These are phyloP conservation scores for Myopa tessellatipennis DNA, from an alignment of 2,888 invertebrate genomes.

Conservation along the genomic window DNA sequence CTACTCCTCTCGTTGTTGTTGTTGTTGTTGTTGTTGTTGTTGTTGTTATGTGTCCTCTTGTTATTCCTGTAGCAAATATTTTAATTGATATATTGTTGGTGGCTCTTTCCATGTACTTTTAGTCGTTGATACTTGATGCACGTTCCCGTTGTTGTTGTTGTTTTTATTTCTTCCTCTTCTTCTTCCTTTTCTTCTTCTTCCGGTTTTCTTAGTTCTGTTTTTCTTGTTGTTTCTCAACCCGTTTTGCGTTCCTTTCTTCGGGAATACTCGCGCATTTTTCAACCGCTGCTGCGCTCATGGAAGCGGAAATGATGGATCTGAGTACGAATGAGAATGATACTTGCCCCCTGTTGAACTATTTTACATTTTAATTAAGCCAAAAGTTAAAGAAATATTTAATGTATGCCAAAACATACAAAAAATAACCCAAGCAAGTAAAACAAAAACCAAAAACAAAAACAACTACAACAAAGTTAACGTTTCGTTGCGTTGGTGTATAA, in stretches of 20 bases:
- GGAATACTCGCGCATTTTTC: neutral
- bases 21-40: neutral
- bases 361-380: slow-evolving; percentile 48
- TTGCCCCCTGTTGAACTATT: neutral
- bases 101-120: neutral
- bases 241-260: neutral
- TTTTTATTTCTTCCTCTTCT: neutral
- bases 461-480: neutral
- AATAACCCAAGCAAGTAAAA: neutral
- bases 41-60: neutral
- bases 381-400: slow-evolving; percentile 35
- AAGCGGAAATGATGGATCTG: slow-evolving; percentile 69
- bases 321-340: too few species aligned
- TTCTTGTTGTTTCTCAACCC: neutral
- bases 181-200: neutral
- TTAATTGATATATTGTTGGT: too few species aligned
- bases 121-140: neutral
- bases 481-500: slow-evolving; percentile 14
- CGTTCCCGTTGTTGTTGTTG: neutral
- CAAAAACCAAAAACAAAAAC: neutral
- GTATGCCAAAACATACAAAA: slow-evolving; percentile 11
- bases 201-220: neutral
- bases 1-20: neutral
- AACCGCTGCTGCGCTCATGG: slow-evolving; percentile 55
- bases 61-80: neutral